phyloP scores from a whole-genome alignment of 1,140 invertebrate genomes.

The Ceratoteleas bidentatus region DNA sequence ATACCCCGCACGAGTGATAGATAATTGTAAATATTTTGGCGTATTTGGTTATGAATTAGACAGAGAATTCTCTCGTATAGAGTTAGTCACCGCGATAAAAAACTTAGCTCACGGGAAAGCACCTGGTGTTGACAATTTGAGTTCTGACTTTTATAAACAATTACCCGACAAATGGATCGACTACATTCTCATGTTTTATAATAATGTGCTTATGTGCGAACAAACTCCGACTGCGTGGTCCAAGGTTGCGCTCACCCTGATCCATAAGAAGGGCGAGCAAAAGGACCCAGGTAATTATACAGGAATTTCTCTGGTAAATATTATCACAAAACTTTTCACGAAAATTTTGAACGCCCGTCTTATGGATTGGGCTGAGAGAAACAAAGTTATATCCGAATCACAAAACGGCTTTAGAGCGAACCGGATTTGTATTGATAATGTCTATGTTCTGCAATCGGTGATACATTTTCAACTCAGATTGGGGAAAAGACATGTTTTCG shows the following conservation, averaged over 20 bases:
- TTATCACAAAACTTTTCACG: too few relatives aligned
- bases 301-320: conserved; percentile 6
- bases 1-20: neutral
- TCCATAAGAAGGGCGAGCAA: conserved; percentile 1
- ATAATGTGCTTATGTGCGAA: neutral
- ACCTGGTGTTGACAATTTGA: neutral
- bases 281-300: neutral
- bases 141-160: neutral
- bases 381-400: too few relatives aligned
- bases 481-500: too few relatives aligned
- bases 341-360: too few relatives aligned
- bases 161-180: neutral
- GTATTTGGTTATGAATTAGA: neutral
- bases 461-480: too few relatives aligned
- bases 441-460: too few relatives aligned
- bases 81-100: neutral
- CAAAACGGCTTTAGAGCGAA: too few relatives aligned
- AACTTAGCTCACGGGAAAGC: neutral
- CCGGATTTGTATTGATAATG: too few relatives aligned
- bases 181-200: neutral
- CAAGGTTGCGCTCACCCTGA: neutral
- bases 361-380: too few relatives aligned
- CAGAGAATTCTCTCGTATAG: neutral
- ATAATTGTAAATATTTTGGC: neutral
- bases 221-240: neutral